Evolutionary conservation across 2,797 vertebrate species (phyloP).

Genomic region (Sparidentex hasta): DNA sequence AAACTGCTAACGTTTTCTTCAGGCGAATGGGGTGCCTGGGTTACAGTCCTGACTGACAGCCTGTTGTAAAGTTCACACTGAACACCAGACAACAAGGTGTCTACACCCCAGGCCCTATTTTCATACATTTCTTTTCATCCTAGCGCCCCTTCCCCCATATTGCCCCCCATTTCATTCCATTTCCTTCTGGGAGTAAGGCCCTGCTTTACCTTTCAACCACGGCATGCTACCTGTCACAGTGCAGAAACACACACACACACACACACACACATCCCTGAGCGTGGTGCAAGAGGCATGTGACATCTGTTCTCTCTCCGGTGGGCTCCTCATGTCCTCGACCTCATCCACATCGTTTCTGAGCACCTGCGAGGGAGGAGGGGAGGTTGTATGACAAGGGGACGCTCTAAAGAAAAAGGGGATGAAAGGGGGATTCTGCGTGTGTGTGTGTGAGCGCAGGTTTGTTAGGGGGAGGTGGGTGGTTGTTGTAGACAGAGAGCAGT

Average conservation of each 20-base stretch:
- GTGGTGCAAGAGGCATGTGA: slow-evolving; percentile 80
- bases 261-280: slow-evolving; percentile 55
- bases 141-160: slow-evolving; percentile 20
- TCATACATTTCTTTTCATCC: slow-evolving; percentile 40
- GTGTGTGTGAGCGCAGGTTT: slow-evolving; percentile 20
- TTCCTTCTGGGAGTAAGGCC: slow-evolving; percentile 66
- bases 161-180: slow-evolving; percentile 52
- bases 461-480: slow-evolving; percentile 18
- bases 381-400: slow-evolving; percentile 67
- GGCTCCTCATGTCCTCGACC: slow-evolving; percentile 82
- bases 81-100: slow-evolving; percentile 42
- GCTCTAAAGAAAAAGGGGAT: slow-evolving; percentile 49
- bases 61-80: slow-evolving; percentile 31
- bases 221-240: slow-evolving; percentile 80
- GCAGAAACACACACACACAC: slow-evolving; percentile 51
- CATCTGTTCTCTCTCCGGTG: slow-evolving; percentile 85
- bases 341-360: slow-evolving; percentile 74
- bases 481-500: slow-evolving; percentile 57
- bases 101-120: slow-evolving; percentile 44
- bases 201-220: slow-evolving; percentile 74
- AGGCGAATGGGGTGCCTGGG: no score
- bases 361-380: slow-evolving; percentile 71
- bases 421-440: slow-evolving; percentile 32
- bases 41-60: slow-evolving; percentile 7
- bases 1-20: no score